Evolutionary conservation across 2,888 invertebrate species (phyloP), one percentile per base, ranked within the genome.

Genomic region (Melolontha melolontha): DNA sequence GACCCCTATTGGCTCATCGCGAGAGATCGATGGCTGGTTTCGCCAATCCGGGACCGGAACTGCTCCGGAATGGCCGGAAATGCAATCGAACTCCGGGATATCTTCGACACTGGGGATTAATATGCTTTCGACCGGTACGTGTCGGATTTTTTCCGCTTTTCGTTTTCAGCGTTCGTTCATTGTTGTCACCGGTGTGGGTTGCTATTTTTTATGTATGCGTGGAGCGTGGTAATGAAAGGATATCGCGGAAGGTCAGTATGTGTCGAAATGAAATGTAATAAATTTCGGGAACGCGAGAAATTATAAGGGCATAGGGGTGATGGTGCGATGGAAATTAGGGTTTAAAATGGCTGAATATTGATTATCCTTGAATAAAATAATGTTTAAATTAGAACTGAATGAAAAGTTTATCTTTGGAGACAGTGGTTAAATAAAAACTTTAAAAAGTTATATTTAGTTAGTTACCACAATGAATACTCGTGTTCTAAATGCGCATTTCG

Each of bases 31-130:
- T 71, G 65, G 62, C 63, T 67, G 69, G 71, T 70, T 67, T 69
- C 69, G 70, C 72, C 72, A 71, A 70, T 70, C 70, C 70, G 51
- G 68, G 67, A 70, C 70, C 71, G 71, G 68, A 71, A 69, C 67
- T 69, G 70, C 59, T 68, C 71, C 68, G 71, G 71, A 72, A 70
- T 72, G 72, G 72, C 70, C 67, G 71, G 69, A 71, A 70, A 69
- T 68, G 69, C 68, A 70, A 72, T 72, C 72, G 70, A 70, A 68
- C 62, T 52, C 47, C 64, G 62, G 54, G 64, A 54, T 64, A 54
- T 66, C 66, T 63, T 68, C 68, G 62, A 68, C 68, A 64, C 64
- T 41, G 52, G 17, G 49, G 52, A 64, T 68, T 68, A 68, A 68
- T 64, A 68, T 55, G 68, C 59, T 42, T 51, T 52, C 27, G 42